Percentiles rank a stretch among this genome's conserved stretches.
These are phyloP conservation scores for Scleropages formosus DNA, from an alignment of 2,797 vertebrate genomes.

Conservation along the genomic window DNA sequence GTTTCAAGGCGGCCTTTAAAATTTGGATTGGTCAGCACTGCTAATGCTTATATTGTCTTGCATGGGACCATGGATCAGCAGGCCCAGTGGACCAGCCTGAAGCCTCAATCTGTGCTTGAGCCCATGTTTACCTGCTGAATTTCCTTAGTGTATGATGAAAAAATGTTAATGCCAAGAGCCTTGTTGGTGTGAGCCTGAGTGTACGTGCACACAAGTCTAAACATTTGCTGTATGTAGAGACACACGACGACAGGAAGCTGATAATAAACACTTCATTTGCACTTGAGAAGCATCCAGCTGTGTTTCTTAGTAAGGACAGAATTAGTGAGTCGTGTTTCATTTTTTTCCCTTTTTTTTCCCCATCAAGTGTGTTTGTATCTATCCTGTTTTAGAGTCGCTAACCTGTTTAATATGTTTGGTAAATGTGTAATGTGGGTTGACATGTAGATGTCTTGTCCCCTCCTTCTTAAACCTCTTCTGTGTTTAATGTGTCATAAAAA, in stretches of 20 bases:
- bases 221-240: not conserved
- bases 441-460: too few relatives aligned
- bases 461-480: too few relatives aligned
- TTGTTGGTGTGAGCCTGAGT: not conserved
- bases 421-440: too few relatives aligned
- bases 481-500: too few relatives aligned
- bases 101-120: constrained; percentile 20
- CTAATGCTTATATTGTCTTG: too few relatives aligned
- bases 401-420: too few relatives aligned
- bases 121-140: constrained; percentile 9
- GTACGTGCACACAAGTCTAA: not conserved
- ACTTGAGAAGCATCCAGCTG: constrained; percentile 8
- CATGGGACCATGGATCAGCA: too few relatives aligned
- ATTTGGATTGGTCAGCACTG: not conserved
- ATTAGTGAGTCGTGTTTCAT: not conserved
- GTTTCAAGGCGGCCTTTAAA: not conserved
- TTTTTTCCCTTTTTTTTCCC: too few relatives aligned
- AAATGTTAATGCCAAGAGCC: not conserved
- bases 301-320: not conserved
- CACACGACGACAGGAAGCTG: not conserved
- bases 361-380: too few relatives aligned
- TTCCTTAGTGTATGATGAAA: not conserved
- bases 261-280: constrained; percentile 9
- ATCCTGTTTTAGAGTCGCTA: too few relatives aligned
- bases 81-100: not conserved